Conservation (phyloP, 30 jellyfish, hydroid and myxozoan species). For the Catostylus mosaicus region DNA sequence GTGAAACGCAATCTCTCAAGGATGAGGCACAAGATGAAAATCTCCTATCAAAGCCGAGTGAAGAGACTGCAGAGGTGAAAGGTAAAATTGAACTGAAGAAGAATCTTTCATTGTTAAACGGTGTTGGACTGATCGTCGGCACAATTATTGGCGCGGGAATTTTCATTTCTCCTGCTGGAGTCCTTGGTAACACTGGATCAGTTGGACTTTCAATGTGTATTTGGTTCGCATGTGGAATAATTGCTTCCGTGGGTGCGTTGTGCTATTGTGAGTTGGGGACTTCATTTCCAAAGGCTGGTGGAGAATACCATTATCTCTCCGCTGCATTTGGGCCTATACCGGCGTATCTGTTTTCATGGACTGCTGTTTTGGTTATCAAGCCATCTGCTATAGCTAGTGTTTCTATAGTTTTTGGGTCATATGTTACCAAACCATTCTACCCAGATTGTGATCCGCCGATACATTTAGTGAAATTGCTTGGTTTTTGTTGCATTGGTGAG, state of each 20-base stretch:
- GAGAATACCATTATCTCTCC: constrained; percentile 65
- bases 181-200: constrained; percentile 67
- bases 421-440: constrained; percentile 78
- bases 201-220: constrained; percentile 76
- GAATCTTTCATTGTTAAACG: constrained; percentile 49
- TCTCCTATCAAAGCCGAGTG: constrained; percentile 14
- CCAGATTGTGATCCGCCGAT: constrained; percentile 61
- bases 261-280: constrained; percentile 92
- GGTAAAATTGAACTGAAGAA: constrained; percentile 60
- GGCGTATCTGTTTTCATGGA: constrained; percentile 86
- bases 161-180: constrained; percentile 80
- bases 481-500: constrained; percentile 53
- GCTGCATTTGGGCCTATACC: constrained; percentile 81
- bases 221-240: constrained; percentile 85
- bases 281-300: constrained; percentile 74
- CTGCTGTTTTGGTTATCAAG: constrained; percentile 71
- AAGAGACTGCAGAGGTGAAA: constrained; percentile 1
- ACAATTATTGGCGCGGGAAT: constrained; percentile 90
- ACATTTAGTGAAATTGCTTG: constrained; percentile 26
- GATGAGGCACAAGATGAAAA: constrained; percentile 5
- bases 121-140: constrained; percentile 84
- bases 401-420: constrained; percentile 68
- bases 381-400: constrained; percentile 87
- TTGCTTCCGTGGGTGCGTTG: constrained; percentile 76
- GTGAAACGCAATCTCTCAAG: constrained; percentile 28